phyloP scores from a whole-genome alignment of 1,140 invertebrate species.

The Plectrocnemia conspersa region DNA sequence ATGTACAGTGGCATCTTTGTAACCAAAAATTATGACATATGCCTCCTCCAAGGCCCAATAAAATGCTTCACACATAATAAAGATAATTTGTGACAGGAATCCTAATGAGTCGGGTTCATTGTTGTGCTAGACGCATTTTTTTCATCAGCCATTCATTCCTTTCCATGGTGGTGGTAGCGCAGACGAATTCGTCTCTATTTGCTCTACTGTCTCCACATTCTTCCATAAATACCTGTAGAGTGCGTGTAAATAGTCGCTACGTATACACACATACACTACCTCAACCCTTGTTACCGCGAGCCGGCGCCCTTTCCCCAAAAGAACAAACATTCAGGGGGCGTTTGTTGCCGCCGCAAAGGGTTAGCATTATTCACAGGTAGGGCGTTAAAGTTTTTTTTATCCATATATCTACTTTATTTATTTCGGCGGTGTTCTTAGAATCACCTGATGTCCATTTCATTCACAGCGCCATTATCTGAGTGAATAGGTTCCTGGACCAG shows the following conservation, averaged over 20 bases:
- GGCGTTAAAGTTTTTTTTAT: conserved; percentile 23
- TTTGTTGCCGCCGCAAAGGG: conserved; percentile 4
- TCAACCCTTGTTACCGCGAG: no score
- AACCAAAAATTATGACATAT: no score
- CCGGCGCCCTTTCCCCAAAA: conserved; percentile 9
- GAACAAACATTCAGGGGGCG: conserved; percentile 15
- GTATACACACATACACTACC: conserved; percentile 4
- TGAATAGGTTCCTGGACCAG: no score
- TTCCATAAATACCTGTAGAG: conserved; percentile 21
- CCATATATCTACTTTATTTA: no score
- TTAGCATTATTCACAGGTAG: conserved; percentile 18
- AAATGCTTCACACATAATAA: conserved; percentile 11
- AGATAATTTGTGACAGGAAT: conserved; percentile 11
- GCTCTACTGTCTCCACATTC: conserved; percentile 31
- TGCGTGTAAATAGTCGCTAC: conserved; percentile 23
- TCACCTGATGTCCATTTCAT: no score
- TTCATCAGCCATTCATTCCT: no score
- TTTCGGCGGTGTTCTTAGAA: no score
- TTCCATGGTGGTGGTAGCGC: conserved; percentile 1
- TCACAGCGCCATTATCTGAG: no score
- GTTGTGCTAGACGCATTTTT: not conserved
- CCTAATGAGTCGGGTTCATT: conserved; percentile 16
- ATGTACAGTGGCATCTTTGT: no score
- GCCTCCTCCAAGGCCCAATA: no score
- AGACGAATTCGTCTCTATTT: conserved; percentile 18